Percentiles rank a stretch among this genome's conserved stretches.
Evolutionary conservation across 1,140 invertebrate genomes (phyloP).

Genomic region (Pogonognathellus flavescens): DNA sequence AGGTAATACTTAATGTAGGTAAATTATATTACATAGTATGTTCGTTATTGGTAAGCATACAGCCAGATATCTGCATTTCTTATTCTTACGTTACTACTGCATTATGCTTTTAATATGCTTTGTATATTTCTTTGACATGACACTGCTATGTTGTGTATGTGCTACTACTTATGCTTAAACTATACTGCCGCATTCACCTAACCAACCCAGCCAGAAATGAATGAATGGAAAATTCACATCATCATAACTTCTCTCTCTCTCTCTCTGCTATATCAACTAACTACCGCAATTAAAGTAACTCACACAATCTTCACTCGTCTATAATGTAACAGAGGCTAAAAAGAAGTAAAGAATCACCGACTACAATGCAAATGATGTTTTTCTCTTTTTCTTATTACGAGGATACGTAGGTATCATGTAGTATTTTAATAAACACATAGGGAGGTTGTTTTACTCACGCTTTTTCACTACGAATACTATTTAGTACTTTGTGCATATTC

Average conservation of each 20-base stretch:
- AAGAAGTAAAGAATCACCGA: neutral
- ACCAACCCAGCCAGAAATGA: neutral
- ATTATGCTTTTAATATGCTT: neutral
- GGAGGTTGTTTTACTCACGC: too few relatives aligned
- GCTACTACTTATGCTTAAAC: neutral
- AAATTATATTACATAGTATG: too few relatives aligned
- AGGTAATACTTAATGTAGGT: neutral
- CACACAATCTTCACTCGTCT: neutral
- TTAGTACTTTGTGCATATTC: too few relatives aligned
- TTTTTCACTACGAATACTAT: too few relatives aligned
- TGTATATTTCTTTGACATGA: neutral
- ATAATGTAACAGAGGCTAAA: slow-evolving; percentile 10
- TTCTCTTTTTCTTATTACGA: neutral
- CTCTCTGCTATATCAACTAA: neutral
- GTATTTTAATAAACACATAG: too few relatives aligned
- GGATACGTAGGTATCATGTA: too few relatives aligned
- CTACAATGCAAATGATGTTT: slow-evolving; percentile 8
- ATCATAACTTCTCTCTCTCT: neutral
- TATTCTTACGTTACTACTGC: neutral
- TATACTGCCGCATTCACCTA: neutral
- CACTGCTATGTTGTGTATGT: neutral
- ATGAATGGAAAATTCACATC: slow-evolving; percentile 28
- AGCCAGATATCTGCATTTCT: neutral
- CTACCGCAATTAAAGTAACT: slow-evolving; percentile 14
- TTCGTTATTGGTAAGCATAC: neutral